A percentile compares a stretch with the other conserved stretches of the same genome.
Evolutionary conservation across 37 sponge, comb jelly and placozoan genomes (phyloP).

Genomic region (Beroe forskalii): DNA sequence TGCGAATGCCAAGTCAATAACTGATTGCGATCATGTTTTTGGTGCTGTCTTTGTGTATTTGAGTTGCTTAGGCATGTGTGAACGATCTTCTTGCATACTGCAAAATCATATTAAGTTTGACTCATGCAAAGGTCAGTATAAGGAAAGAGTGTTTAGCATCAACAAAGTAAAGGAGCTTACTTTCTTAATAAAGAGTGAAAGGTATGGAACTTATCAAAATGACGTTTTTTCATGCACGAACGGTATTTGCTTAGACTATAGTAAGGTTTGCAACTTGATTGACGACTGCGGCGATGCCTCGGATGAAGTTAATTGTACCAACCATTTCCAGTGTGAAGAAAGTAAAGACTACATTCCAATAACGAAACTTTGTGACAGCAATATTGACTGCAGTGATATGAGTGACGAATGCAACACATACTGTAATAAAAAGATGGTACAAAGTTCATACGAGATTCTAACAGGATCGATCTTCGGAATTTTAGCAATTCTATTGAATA

Average conservation of each 20-base stretch:
- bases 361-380: neutral
- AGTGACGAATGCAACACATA: neutral
- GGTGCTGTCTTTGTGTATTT: neutral
- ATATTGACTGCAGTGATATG: neutral
- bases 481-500: neutral
- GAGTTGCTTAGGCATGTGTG: neutral
- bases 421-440: neutral
- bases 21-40: neutral
- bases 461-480: neutral
- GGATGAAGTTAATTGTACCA: neutral
- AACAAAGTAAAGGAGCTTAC: neutral
- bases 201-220: constrained; percentile 1
- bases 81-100: neutral
- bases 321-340: constrained; percentile 28
- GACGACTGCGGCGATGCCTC: neutral
- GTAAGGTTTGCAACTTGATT: neutral
- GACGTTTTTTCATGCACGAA: neutral
- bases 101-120: neutral
- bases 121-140: neutral
- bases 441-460: neutral
- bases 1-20: no score
- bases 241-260: neutral
- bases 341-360: neutral
- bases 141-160: neutral
- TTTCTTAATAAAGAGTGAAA: neutral